These are phyloP conservation scores for Tipula vernalis DNA, from an alignment of 2,888 invertebrate genomes.

Conservation along the genomic window DNA sequence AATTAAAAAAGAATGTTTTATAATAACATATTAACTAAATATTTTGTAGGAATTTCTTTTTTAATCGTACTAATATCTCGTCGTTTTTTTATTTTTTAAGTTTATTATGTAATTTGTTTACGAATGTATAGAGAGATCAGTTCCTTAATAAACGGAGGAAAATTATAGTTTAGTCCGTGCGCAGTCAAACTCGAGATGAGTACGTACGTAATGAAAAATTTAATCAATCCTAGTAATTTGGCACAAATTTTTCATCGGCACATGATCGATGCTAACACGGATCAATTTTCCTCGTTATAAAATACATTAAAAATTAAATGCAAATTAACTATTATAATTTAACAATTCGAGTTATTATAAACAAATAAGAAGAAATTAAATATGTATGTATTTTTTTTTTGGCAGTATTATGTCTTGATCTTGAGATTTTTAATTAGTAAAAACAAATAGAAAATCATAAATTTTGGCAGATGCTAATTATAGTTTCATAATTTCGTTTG, in stretches of 20 bases:
- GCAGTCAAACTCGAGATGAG: background rate
- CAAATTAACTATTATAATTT: background rate
- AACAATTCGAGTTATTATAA: background rate
- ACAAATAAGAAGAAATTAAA: background rate
- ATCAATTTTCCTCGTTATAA: background rate
- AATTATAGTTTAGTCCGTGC: background rate
- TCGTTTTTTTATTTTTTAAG: background rate
- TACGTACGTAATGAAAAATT: background rate
- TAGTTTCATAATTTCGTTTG: background rate
- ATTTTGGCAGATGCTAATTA: background rate
- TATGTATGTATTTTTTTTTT: background rate
- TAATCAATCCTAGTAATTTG: conserved; percentile 4
- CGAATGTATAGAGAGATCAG: background rate
- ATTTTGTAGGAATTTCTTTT: background rate
- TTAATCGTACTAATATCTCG: background rate
- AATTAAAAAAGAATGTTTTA: background rate
- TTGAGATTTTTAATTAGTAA: background rate
- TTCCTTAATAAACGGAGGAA: background rate
- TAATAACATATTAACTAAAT: background rate
- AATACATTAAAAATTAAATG: background rate
- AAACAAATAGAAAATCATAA: background rate
- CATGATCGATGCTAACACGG: background rate
- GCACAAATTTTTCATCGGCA: background rate
- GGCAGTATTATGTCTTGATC: background rate
- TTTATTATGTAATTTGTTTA: background rate